Conservation (phyloP, 2,888 invertebrate genomes). For the Ommatoiulus sabulosus region DNA sequence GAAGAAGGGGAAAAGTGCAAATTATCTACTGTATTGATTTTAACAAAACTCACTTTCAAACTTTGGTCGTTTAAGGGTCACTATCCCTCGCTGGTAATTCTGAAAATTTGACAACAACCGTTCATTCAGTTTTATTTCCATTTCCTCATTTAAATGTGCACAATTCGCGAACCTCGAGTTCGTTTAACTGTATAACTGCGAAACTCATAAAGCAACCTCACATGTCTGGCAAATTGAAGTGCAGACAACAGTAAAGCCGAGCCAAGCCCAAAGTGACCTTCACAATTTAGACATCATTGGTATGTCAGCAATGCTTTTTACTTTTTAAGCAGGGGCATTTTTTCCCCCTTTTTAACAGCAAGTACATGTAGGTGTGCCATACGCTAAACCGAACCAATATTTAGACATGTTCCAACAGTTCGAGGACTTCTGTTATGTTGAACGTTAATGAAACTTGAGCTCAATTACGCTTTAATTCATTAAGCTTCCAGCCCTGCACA, state of each 20-base stretch:
- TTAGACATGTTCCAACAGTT: neutral
- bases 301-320: constrained; percentile 31
- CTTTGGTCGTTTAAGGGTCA: no score
- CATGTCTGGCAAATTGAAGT: neutral
- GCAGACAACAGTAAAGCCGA: neutral
- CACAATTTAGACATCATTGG: neutral
- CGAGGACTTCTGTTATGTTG: neutral
- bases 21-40: no score
- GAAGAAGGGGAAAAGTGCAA: no score
- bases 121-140: neutral
- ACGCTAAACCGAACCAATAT: neutral
- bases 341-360: neutral
- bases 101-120: no score
- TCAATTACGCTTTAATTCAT: neutral
- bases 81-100: no score
- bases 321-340: neutral
- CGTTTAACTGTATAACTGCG: neutral
- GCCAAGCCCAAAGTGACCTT: constrained; percentile 29
- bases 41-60: no score
- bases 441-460: neutral
- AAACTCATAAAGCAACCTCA: neutral
- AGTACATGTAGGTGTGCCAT: constrained; percentile 5
- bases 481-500: neutral
- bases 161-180: neutral
- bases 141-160: neutral